Evolutionary conservation across 2,888 invertebrate species (phyloP).

Genomic region (Colletes collaris): DNA sequence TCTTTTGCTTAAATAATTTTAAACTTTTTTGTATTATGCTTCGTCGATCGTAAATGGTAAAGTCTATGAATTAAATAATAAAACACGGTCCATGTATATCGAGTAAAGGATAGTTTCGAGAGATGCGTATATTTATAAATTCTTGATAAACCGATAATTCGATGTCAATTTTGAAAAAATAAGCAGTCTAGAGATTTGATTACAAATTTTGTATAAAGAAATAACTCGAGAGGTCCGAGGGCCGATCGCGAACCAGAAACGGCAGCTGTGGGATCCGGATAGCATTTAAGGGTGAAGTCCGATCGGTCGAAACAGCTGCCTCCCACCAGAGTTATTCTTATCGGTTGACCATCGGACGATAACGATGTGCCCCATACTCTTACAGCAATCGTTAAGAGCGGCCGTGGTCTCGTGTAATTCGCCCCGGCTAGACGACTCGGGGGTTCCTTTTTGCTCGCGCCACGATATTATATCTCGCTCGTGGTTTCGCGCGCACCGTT

Average conservation of each 20-base stretch:
- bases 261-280: constrained; percentile 69
- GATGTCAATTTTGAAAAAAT: too few species aligned
- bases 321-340: constrained; percentile 70
- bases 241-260: constrained; percentile 10
- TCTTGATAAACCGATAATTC: too few species aligned
- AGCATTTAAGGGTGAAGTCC: constrained; percentile 61
- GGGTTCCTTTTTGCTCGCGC: constrained; percentile 14
- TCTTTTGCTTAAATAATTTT: too few species aligned
- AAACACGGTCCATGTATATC: too few species aligned
- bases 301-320: constrained; percentile 75
- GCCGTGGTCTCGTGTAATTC: constrained; percentile 27
- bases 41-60: too few species aligned
- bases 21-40: too few species aligned
- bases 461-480: constrained; percentile 27
- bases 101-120: too few species aligned
- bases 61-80: too few species aligned
- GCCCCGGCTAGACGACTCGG: constrained; percentile 25
- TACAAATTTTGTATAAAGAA: too few species aligned
- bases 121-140: too few species aligned
- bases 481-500: constrained; percentile 20
- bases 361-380: constrained; percentile 33
- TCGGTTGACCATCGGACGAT: constrained; percentile 65
- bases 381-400: constrained; percentile 26
- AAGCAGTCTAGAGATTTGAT: too few species aligned
- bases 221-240: too few species aligned